These are phyloP conservation scores for Cantharis lateralis DNA, from an alignment of 2,888 invertebrate species.

Conservation along the genomic window DNA sequence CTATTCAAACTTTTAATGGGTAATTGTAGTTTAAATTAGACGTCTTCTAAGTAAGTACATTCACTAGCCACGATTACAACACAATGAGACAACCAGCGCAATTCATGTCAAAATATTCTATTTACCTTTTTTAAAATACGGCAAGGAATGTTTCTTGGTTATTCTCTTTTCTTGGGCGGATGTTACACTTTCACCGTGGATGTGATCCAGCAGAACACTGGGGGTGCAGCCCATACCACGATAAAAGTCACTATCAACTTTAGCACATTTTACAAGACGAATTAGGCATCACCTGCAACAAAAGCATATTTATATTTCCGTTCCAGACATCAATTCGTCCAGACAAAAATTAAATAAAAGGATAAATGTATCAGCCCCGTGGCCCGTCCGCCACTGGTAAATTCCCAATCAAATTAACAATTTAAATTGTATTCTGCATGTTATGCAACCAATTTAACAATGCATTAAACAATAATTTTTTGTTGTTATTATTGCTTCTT, in stretches of 20 bases:
- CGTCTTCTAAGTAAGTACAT: not conserved
- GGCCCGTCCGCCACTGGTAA: not conserved
- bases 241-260: constrained; percentile 20
- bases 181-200: constrained; percentile 61
- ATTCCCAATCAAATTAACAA: no score
- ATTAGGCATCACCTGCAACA: not conserved
- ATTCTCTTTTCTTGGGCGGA: constrained; percentile 44
- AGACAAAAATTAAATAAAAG: no score
- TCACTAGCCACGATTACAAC: not conserved
- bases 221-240: constrained; percentile 67
- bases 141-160: constrained; percentile 35
- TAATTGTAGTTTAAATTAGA: not conserved
- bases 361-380: not conserved
- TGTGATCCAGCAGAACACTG: constrained; percentile 66
- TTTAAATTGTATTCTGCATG: not conserved
- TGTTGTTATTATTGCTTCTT: no score
- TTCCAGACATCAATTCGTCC: no score
- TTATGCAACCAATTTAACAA: not conserved
- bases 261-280: constrained; percentile 25
- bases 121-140: constrained; percentile 43
- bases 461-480: no score
- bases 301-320: not conserved
- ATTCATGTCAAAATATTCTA: constrained; percentile 3
- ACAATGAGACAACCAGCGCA: not conserved
- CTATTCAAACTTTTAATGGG: not conserved